Conservation (phyloP, 2,888 invertebrate genomes). For the Cerastis leucographa region DNA sequence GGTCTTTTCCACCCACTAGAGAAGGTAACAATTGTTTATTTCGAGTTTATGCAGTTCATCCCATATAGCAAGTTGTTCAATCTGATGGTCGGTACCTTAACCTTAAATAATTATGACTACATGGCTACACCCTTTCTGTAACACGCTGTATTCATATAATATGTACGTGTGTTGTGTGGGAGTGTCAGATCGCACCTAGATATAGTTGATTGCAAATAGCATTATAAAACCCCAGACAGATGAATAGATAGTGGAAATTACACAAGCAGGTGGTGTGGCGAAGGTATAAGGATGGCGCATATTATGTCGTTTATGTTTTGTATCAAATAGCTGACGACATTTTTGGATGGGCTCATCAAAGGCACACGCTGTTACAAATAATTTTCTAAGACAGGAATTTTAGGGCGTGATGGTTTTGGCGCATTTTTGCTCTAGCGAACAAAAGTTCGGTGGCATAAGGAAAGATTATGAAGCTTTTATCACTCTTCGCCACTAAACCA, state of each 20-base stretch:
- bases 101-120: not conserved
- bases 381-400: not conserved
- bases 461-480: too few species aligned
- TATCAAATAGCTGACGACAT: not conserved
- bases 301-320: conserved; percentile 7
- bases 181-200: conserved; percentile 56
- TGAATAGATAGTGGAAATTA: conserved; percentile 62
- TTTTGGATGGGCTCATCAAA: not conserved
- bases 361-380: not conserved
- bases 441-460: not conserved
- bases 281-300: conserved; percentile 24
- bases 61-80: not conserved
- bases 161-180: conserved; percentile 30
- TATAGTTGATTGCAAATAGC: conserved; percentile 59
- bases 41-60: not conserved
- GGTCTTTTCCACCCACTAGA: too few species aligned
- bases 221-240: conserved; percentile 58
- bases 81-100: not conserved
- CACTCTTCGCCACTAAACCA: too few species aligned
- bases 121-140: not conserved
- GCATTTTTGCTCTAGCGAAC: not conserved
- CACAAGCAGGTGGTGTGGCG: conserved; percentile 32
- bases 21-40: too few species aligned
- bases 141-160: conserved; percentile 1
- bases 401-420: too few species aligned